Base-by-base conservation (phyloP, 2,113 vertebrate genomes). In the Sclerurus mexicanus region DNA sequence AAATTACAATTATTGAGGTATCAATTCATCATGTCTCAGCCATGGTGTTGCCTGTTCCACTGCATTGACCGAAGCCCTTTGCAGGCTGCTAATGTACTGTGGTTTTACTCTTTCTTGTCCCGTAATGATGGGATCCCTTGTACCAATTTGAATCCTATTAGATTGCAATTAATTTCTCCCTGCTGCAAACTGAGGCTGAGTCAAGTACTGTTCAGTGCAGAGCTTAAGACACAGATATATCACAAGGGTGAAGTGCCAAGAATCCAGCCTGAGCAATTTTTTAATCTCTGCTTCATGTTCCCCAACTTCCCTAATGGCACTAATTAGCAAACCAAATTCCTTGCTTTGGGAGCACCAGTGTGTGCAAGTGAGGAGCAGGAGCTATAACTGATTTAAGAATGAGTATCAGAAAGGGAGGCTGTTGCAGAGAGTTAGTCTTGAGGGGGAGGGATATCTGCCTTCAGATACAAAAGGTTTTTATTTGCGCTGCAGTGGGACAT, bases 71-170 rank as follows among this genome's bases (percentile, higher is more conserved):
- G 64, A 30, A 64, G 95, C 85, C 76, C 85, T 92, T 95, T 93
- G 87, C 91, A 89, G 76, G 58, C 90, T 5, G 89, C 72, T 97
- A 93, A 97, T 97, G 93, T 85, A 46, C 72, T 94, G 89, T 5
- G 1, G 63, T 91, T 95, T 87, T 92, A 90, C 88, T 94, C 88
- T 93, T 85, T 96, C 94, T 97, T 93, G 95, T 95, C 93, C 95
- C 7, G 0, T 96, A 96, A 96, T 96, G 96, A 96, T 78, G 94
- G 96, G 77, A 96, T 92, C 90, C 92, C 90, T 94, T 97, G 96
- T 97, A 96, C 95, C 94, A 97, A 96, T 97, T 96, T 97, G 95
- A 96, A 93, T 95, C 83, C 84, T 93, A 96, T 97, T 97, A 96
- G 90, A 90, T 89, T 89, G 96, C 94, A 97, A 96, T 97, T 97